These are phyloP conservation scores for Malaclemys terrapin DNA, from an alignment of 2,113 vertebrate species.

Conservation along the genomic window DNA sequence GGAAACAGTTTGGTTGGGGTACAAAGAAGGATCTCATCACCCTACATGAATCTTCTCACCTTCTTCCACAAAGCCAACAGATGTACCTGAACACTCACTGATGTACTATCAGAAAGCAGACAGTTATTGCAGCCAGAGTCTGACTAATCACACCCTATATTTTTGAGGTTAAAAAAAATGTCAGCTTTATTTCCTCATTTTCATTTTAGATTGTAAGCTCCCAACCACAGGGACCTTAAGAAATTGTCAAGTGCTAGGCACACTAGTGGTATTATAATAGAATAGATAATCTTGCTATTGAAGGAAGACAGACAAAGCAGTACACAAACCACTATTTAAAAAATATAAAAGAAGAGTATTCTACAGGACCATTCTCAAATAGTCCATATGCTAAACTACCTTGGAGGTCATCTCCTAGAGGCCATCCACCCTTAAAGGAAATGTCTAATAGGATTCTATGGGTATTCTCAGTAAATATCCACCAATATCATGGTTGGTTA, in stretches of 20 bases:
- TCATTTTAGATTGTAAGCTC: background rate
- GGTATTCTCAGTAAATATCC: background rate
- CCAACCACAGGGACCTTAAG: background rate
- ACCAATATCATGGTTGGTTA: background rate
- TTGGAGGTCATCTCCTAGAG: background rate
- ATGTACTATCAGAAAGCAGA: background rate
- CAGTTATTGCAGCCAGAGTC: background rate
- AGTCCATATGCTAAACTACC: background rate
- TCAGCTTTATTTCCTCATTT: background rate
- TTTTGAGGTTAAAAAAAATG: background rate
- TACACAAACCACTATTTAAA: background rate
- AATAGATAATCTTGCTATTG: background rate
- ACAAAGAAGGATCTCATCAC: background rate
- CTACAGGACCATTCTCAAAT: background rate
- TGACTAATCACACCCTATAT: background rate
- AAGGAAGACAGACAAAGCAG: background rate
- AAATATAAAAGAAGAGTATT: background rate
- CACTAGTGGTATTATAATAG: background rate
- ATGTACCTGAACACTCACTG: background rate
- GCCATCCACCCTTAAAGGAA: background rate
- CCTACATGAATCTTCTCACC: background rate
- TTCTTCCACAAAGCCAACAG: background rate
- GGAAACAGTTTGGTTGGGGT: background rate
- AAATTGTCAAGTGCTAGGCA: fast-evolving
- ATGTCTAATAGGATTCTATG: background rate